Percentiles rank a stretch among this genome's conserved stretches.
Conservation (phyloP, 2,888 invertebrate species). For the Falcaria lacertinaria region DNA sequence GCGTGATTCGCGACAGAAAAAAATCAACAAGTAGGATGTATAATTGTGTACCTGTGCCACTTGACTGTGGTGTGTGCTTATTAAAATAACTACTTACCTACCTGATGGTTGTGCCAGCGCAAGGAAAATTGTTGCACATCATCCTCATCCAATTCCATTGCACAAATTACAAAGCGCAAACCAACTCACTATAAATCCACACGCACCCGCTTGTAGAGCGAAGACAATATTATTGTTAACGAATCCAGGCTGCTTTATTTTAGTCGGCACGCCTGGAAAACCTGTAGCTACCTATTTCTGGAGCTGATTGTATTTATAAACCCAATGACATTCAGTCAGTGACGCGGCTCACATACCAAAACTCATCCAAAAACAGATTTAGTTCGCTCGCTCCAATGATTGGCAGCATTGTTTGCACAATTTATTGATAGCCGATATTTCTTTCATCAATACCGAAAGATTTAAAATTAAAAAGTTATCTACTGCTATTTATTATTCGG, state of each 20-base stretch:
- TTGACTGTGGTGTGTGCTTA: constrained; percentile 51
- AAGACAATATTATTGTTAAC: constrained; percentile 79
- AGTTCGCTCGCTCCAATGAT: constrained; percentile 67
- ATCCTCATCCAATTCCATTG: constrained; percentile 80
- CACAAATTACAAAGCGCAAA: constrained; percentile 42
- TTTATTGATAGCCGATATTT: constrained; percentile 32
- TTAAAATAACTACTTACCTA: constrained; percentile 73
- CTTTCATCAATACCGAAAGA: constrained; percentile 6
- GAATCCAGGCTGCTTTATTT: constrained; percentile 80
- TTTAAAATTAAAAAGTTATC: constrained; percentile 22
- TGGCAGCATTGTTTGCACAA: constrained; percentile 66
- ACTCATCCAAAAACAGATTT: constrained; percentile 79
- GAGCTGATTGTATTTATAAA: constrained; percentile 80
- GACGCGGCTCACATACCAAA: constrained; percentile 77
- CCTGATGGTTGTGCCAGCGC: constrained; percentile 91
- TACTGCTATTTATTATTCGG: constrained; percentile 21
- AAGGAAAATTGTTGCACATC: constrained; percentile 89
- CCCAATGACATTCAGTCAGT: constrained; percentile 78
- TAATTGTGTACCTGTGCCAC: constrained; percentile 37
- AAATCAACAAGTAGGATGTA: constrained; percentile 1
- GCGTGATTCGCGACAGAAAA: not conserved
- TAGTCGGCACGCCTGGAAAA: constrained; percentile 80
- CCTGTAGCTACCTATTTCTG: constrained; percentile 81
- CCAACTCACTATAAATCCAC: constrained; percentile 50
- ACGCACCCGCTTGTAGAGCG: constrained; percentile 43